A percentile compares a stretch with the other conserved stretches of the same genome.
phyloP scores from a whole-genome alignment of 2,888 invertebrate genomes.

The Pristionchus fissidentatus region DNA sequence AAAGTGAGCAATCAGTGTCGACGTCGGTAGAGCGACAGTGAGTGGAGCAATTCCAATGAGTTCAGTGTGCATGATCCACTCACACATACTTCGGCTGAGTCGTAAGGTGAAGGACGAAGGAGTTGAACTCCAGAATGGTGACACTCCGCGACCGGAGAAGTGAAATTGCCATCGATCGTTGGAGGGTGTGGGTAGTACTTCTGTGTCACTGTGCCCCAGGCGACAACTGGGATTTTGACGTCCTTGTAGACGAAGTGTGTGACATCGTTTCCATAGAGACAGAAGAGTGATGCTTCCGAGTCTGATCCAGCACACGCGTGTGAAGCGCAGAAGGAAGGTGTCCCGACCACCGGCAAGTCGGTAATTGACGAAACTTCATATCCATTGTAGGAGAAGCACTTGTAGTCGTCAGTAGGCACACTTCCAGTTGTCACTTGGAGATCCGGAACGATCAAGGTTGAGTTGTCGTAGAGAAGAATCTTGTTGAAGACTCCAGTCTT shows the following conservation, averaged over 20 bases:
- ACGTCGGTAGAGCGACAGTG: not conserved
- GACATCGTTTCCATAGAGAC: not conserved
- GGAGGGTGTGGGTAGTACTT: conserved; percentile 24
- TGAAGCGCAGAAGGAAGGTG: not conserved
- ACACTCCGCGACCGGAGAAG: not conserved
- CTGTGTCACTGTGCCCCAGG: conserved; percentile 9
- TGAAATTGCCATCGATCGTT: too few relatives aligned
- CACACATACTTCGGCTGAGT: not conserved
- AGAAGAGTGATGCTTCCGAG: not conserved
- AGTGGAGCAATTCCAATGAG: not conserved
- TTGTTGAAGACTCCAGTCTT: conserved; percentile 1
- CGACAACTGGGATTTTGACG: not conserved
- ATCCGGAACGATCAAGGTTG: not conserved
- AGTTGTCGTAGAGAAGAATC: not conserved
- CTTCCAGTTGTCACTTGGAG: not conserved
- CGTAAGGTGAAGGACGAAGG: not conserved
- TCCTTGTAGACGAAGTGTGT: not conserved
- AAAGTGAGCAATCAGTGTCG: not conserved
- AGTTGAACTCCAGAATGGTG: not conserved
- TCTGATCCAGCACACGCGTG: not conserved
- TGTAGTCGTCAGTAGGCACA: not conserved
- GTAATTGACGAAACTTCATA: not conserved
- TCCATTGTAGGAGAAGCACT: conserved; percentile 16
- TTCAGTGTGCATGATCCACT: not conserved
- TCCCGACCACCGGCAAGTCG: not conserved